Evolutionary conservation across 2,888 invertebrate genomes (phyloP), one percentile per base, ranked within the genome.

Genomic region (Hartigia nigra): DNA sequence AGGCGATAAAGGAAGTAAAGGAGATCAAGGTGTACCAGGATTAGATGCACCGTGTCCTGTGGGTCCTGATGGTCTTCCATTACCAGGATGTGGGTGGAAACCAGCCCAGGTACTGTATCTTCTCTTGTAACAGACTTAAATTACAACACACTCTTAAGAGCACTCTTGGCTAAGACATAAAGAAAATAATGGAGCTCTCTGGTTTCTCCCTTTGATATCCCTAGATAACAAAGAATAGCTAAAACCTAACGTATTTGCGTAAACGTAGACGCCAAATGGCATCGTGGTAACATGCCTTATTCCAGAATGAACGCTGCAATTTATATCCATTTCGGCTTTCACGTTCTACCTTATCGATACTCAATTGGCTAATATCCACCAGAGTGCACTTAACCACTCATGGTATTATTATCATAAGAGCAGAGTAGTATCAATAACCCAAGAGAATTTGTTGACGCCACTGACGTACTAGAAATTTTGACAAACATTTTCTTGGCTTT

Each of bases 41-140:
- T 93, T 99, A 88, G 99, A 99, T 93, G 99, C 99, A 74, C 99
- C 99, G n/a, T 99, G 99, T 93, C 99, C 99, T 84, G 93, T 98
- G 80, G 99, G 98, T 79, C 95, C 96, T 76, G 98, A 99, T 92
- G 99, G 99, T 82, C 94, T 99, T 89, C 99, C 99, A 82, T 93
- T 99, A 88, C 97, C 98, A 77, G 98, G 98, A 88, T 99, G 99
- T 92, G 98, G 98, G 87, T 98, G 97, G 97, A 94, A 97, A 92
- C 96, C 97, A 86, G 95, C 95, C 87, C 96, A 97, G 95, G 97
- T 97, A 94, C 78, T 23, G 55, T 55, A 55, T 55, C 55, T 55
- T 55, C 55, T 23, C 23, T 55, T 23, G 55, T 9, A 39, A 23
- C 55, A 55, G 23, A 9, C 23, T 23, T 23, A 9, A 23, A 2